A percentile compares a stretch with the other conserved stretches of the same genome.
Conservation (phyloP, 2,888 invertebrate species). For the Mythimna loreyi region DNA sequence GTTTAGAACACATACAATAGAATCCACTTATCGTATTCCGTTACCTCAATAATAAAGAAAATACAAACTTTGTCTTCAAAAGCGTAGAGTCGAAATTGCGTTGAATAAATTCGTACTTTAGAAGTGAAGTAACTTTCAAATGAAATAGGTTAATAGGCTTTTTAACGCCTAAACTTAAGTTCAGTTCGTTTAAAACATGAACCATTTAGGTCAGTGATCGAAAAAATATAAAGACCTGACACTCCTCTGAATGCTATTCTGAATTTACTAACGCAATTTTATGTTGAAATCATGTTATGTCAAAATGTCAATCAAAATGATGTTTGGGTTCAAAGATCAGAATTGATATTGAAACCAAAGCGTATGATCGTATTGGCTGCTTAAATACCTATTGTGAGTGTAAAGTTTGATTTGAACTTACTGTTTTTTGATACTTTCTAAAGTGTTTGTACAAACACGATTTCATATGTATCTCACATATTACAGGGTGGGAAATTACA, state of each 20-base stretch:
- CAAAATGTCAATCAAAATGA: constrained; percentile 59
- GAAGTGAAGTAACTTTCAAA: constrained; percentile 82
- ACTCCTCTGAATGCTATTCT: constrained; percentile 34
- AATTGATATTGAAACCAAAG: constrained; percentile 46
- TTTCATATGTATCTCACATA: no score
- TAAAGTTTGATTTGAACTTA: constrained; percentile 9
- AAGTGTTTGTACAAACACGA: constrained; percentile 8
- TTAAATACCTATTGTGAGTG: constrained; percentile 41
- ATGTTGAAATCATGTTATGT: constrained; percentile 57
- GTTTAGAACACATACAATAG: constrained; percentile 70
- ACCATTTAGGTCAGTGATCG: constrained; percentile 79
- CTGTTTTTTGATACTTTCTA: constrained; percentile 41
- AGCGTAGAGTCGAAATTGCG: constrained; percentile 58
- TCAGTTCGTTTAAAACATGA: constrained; percentile 81
- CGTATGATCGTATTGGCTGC: constrained; percentile 15
- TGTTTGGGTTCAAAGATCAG: constrained; percentile 48
- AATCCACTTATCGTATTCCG: constrained; percentile 70
- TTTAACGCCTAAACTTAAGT: constrained; percentile 86
- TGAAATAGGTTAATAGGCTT: constrained; percentile 89
- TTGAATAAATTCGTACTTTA: constrained; percentile 54
- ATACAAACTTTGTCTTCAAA: constrained; percentile 41
- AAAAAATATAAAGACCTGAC: constrained; percentile 53
- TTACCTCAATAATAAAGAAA: constrained; percentile 56
- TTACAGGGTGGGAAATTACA: no score
- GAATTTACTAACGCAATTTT: constrained; percentile 44